Conservation (phyloP, 2,113 vertebrate species). For the Microcebus ravelobensis region DNA sequence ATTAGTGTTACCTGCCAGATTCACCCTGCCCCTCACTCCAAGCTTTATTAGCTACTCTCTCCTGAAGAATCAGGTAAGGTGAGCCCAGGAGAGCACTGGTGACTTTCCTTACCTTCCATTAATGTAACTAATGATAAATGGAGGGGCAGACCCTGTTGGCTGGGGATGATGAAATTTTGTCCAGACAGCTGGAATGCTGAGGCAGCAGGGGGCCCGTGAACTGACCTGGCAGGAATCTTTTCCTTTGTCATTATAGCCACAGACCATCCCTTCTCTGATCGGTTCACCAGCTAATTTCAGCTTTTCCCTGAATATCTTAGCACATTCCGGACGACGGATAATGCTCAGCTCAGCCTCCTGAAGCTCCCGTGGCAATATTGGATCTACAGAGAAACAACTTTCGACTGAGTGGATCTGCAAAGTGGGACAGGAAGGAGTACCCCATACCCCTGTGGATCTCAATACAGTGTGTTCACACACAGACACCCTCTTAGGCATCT, state of each 20-base stretch:
- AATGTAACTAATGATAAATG: not conserved
- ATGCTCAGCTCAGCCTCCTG: conserved; percentile 39
- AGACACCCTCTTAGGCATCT: not conserved
- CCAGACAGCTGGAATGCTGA: not conserved
- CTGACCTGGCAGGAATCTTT: conserved; percentile 73
- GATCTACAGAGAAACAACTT: not conserved
- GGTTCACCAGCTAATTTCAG: rapidly evolving
- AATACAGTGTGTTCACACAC: not conserved
- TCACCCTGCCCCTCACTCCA: not conserved
- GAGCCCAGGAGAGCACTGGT: not conserved
- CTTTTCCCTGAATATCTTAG: not conserved
- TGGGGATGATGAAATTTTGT: not conserved
- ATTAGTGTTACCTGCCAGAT: not conserved
- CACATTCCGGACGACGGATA: not conserved
- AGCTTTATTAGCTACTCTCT: not conserved
- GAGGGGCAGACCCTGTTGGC: not conserved
- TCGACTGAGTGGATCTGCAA: not conserved
- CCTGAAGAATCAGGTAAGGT: not conserved
- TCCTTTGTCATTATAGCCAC: not conserved
- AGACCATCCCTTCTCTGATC: not conserved
- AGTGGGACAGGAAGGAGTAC: not conserved
- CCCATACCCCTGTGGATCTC: not conserved
- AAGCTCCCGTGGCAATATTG: rapidly evolving
- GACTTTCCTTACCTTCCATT: not conserved
- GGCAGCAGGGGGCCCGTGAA: not conserved